Base-by-base conservation (phyloP, 2,888 invertebrate genomes). In the Hoplodrina blanda region DNA sequence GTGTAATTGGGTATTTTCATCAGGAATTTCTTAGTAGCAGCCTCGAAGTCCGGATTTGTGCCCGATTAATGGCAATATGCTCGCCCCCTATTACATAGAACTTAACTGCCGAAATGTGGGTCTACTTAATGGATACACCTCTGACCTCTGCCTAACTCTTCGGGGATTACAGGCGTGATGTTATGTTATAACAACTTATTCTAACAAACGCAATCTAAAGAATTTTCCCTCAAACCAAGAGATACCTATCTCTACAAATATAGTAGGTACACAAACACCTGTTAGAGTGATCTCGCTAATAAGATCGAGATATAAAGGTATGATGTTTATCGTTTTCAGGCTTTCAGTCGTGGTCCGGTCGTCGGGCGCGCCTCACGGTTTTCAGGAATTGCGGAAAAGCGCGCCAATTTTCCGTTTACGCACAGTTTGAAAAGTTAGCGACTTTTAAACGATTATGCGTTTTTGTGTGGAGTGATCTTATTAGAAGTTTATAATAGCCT, bases 301-400 rank as follows among this genome's bases (percentile, higher is more conserved):
- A 72, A 72, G 63, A 68, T 68, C 52, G 57, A 54, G 81, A 76
- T 68, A 75, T 55, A 46, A 53, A 71, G 66, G 77, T 79, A 69
- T 62, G 67, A 73, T 74, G 69, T 85, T 78, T 71, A 75, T 73
- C 72, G 60, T 87, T 91, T 91, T 92, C 91, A 90, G 90, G 85
- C 82, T 88, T 88, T 90, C 91, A 93, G 93, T 93, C 82, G 76
- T 69, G 71, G 70, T 73, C 72, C 76, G 87, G 68, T 57, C 88
- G 89, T 66, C 85, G 87, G 79, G 70, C 87, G 89, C 53, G 88
- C 80, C 71, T 84, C 87, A 91, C 92, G 92, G 79, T 85, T 88
- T 85, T 81, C 85, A 71, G 64, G 67, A 60, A 62, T 70, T 62
- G 73, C 57, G 60, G 84, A 80, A 88, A 87, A 81, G 63, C 76